Base-by-base conservation (phyloP, 2,113 vertebrate species). In the Brienomyrus brachyistius region DNA sequence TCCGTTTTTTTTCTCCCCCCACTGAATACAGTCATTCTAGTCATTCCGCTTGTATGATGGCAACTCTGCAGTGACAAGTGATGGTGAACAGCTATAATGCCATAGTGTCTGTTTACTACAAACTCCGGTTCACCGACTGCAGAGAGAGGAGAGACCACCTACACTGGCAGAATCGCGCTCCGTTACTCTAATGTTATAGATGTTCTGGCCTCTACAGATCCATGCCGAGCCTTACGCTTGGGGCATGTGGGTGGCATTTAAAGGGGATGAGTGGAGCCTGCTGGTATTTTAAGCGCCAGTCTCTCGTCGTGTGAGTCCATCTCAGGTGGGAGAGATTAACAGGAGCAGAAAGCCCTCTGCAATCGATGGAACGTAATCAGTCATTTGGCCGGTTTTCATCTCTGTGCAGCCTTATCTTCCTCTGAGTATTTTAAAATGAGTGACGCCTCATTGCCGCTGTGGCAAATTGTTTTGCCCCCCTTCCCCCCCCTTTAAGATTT, bases 31-130 rank as follows among this genome's bases (percentile, higher is more conserved):
- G 40, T 43, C 50, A 56, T 83, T 89, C 88, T 54, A 54, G 52
- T 31, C 52, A 21, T 56, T 17, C 43, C 51, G 17, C 27, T 89
- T 56, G 2, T 27, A 15, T 84, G 21, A 89, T 31, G 74, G 17
- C 35, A 31, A 15, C 66, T 52, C 47, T n/a, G 47, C 70, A 19
- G 19, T 47, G 35, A 56, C 31, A 43, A 84, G 51, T 45, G 13
- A 27, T 83, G 43, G 40, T 27, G 51, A 23, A 8, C 23, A 47
- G n/a, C 48, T 23, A 82, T 35, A 74, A 52, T 50, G 88, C 52
- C 35, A 40, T 31, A 40, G 80, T 21, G 43, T 59, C 52, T 89
- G 80, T 89, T 89, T 89, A 62, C 77, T 51, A 56, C 54, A 62
- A 83, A 56, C 88, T 56, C 17, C 23, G 7, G 47, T 45, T 45